Percentiles rank a stretch among this genome's conserved stretches.
Conservation (phyloP, 1,140 invertebrate genomes). For the Matsumurasca onukii region DNA sequence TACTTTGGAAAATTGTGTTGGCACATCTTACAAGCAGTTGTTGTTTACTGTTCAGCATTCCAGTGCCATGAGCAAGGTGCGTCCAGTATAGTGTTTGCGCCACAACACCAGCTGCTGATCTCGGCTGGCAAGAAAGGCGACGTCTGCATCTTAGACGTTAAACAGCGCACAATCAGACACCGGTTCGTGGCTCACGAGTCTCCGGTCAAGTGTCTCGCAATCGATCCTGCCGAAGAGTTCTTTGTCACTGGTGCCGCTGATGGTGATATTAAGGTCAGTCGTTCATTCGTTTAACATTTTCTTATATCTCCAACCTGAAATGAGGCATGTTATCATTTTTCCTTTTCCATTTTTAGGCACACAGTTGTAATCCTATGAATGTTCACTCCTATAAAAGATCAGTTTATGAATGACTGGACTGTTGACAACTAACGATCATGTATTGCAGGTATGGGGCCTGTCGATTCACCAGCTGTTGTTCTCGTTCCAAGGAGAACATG, state of each 20-base stretch:
- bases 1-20: too few relatives aligned
- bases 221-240: conserved; percentile 94
- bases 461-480: conserved; percentile 79
- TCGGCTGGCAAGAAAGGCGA: conserved; percentile 96
- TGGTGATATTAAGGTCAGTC: conserved; percentile 92
- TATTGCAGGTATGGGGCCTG: conserved; percentile 95
- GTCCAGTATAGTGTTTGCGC: conserved; percentile 87
- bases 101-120: conserved; percentile 86
- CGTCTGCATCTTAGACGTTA: conserved; percentile 91
- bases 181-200: conserved; percentile 91
- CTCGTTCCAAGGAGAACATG: conserved; percentile 91
- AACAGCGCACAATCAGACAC: conserved; percentile 84
- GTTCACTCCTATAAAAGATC: too few relatives aligned
- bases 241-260: conserved; percentile 98
- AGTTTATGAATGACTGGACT: too few relatives aligned
- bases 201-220: conserved; percentile 90
- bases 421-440: too few relatives aligned
- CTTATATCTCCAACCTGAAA: too few relatives aligned
- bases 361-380: too few relatives aligned
- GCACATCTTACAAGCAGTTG: not conserved
- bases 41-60: conserved; percentile 61
- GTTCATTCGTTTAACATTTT: too few relatives aligned
- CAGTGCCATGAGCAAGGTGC: conserved; percentile 91
- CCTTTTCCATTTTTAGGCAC: too few relatives aligned
- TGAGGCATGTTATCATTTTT: too few relatives aligned